Evolutionary conservation across 2,888 invertebrate species (phyloP), one percentile per base, ranked within the genome.

Genomic region (Drosophila anomalipes): DNA sequence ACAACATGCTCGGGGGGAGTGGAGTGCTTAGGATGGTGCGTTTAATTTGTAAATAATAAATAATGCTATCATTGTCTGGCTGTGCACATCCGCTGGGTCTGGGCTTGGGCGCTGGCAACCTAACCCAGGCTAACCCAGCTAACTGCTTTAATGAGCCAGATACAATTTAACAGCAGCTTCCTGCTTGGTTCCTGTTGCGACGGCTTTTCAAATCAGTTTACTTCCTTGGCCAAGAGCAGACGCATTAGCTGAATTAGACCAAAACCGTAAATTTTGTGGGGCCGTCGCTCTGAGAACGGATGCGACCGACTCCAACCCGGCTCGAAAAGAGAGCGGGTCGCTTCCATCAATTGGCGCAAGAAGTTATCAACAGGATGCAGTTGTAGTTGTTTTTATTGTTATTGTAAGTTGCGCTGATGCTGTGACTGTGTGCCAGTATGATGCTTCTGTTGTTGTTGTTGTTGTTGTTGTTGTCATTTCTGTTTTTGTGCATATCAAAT

Each of bases 151-250:
- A 86, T 86, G 89, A 86, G 86, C 90, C 72, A 78, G 83, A 70
- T 78, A 88, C 91, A 86, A 85, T 88, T 91, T 88, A 89, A 79
- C 79, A 83, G 75, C 77, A 71, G 91, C 86, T 88, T 88, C 87
- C 87, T 88, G 87, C 89, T 87, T 83, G 73, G 86, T 83, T 86
- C 83, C 84, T 88, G 90, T 85, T 67, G 84, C 74, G 73, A 86
- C 86, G 61, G 79, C 90, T 74, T 88, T 89, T 91, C 86, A 91
- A 88, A 88, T 88, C 87, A 88, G 90, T 85, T 85, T 78, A 88
- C 87, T 88, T 91, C 91, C 87, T 91, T 88, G 91, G 91, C 87
- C 89, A 86, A 74, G 65, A 79, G 79, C 72, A 41, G 79, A 51
- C 62, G 67, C 74, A 56, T 63, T 66, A 53, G 60, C 66, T 79